These are phyloP conservation scores for Julus scandinavius DNA, from an alignment of 2,888 invertebrate species.

Conservation along the genomic window DNA sequence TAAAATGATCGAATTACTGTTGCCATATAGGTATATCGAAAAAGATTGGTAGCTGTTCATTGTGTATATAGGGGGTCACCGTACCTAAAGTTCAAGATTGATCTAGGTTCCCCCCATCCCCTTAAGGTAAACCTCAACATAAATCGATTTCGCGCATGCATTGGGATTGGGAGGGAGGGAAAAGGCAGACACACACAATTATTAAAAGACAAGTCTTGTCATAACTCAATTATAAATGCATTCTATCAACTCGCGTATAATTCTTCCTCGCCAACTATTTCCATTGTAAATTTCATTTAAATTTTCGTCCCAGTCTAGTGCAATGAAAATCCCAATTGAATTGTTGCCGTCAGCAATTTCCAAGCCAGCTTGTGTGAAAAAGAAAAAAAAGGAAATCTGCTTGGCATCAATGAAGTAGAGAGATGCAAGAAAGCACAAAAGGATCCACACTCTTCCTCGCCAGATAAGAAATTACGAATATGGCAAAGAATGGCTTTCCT, in stretches of 20 bases:
- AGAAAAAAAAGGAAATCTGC: no score
- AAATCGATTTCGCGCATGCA: background rate
- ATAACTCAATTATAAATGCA: constrained; percentile 18
- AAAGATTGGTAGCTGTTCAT: background rate
- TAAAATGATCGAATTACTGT: background rate
- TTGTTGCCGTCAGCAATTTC: constrained; percentile 10
- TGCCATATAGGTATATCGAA: background rate
- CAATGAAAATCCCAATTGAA: constrained; percentile 3
- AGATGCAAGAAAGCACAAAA: background rate
- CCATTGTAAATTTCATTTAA: background rate
- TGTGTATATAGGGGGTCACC: background rate
- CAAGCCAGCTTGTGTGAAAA: background rate
- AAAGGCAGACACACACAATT: background rate
- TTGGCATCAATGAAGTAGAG: background rate
- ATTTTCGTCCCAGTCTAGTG: background rate
- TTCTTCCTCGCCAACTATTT: constrained; percentile 18
- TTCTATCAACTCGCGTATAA: constrained; percentile 6
- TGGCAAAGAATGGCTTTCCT: background rate
- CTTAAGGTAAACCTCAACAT: constrained; percentile 8
- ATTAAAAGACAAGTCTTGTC: constrained; percentile 11
- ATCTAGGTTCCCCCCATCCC: background rate
- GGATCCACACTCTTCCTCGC: background rate
- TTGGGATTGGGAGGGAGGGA: background rate
- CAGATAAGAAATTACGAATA: background rate
- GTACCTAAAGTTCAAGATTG: background rate